These are phyloP conservation scores for Poeciliopsis presidionis DNA, from an alignment of 2,797 vertebrate species.

Conservation along the genomic window DNA sequence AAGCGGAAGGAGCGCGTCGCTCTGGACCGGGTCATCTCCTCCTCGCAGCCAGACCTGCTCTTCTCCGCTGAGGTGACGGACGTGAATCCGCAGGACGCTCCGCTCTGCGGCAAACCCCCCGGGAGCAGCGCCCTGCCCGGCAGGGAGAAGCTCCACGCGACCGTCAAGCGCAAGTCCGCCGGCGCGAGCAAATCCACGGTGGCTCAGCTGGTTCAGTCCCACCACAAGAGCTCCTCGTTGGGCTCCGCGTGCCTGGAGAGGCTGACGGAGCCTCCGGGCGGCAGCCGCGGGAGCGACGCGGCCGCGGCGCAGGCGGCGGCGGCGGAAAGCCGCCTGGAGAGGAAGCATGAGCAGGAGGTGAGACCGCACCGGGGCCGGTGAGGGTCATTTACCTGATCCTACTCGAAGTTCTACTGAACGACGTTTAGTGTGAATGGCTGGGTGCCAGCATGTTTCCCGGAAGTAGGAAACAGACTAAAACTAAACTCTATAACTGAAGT, in stretches of 20 bases:
- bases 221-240: slow-evolving; percentile 88
- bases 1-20: slow-evolving; percentile 69
- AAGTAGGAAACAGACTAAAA: not conserved
- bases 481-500: not conserved
- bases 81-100: slow-evolving; percentile 30
- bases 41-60: slow-evolving; percentile 89
- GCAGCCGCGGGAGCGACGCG: slow-evolving; percentile 6
- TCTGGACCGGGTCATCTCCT: slow-evolving; percentile 87
- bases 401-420: not conserved
- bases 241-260: slow-evolving; percentile 81
- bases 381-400: not conserved
- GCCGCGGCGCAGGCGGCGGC: not conserved
- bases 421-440: not conserved
- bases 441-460: not conserved
- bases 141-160: slow-evolving; percentile 19
- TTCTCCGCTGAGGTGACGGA: slow-evolving; percentile 75
- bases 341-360: slow-evolving; percentile 37
- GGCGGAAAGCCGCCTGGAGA: slow-evolving; percentile 26
- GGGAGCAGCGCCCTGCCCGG: slow-evolving; percentile 8
- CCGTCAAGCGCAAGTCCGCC: slow-evolving; percentile 6
- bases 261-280: slow-evolving; percentile 57
- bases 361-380: slow-evolving; percentile 11
- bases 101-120: slow-evolving; percentile 55
- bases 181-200: slow-evolving; percentile 58
- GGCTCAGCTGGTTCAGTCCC: slow-evolving; percentile 80